These are phyloP conservation scores for Meandrina meandrites DNA, from an alignment of 92 coral and sea anemone species.

Conservation along the genomic window DNA sequence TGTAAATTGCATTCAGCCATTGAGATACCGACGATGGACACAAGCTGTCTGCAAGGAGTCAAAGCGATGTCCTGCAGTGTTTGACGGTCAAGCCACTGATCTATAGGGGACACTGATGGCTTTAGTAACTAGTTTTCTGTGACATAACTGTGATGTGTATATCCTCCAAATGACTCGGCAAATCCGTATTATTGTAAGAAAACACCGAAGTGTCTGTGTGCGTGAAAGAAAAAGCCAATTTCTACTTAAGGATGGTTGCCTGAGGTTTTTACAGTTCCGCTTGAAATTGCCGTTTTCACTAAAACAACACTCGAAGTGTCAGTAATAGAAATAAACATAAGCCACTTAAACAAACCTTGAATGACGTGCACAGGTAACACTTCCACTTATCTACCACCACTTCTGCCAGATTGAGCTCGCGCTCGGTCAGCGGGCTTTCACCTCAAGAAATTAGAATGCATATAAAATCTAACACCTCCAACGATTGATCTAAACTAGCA, in stretches of 20 bases:
- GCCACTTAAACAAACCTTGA: constrained; percentile 62
- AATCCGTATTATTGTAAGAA: neutral
- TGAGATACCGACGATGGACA: neutral
- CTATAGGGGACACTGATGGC: neutral
- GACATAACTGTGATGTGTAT: neutral
- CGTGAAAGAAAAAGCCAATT: no score
- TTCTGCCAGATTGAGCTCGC: constrained; percentile 83
- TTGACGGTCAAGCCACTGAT: neutral
- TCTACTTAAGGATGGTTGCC: no score
- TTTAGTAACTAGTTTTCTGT: neutral
- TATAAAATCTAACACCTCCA: neutral
- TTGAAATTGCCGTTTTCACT: neutral
- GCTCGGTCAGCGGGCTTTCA: constrained; percentile 82
- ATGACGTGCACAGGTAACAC: constrained; percentile 66
- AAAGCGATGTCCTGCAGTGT: neutral
- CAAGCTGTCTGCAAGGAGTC: neutral
- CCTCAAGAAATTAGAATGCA: constrained; percentile 42
- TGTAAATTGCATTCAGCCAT: neutral
- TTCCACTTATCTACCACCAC: constrained; percentile 86
- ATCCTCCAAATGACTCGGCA: neutral
- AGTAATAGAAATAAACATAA: neutral
- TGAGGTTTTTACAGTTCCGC: no score
- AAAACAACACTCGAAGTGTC: neutral
- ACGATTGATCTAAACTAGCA: neutral
- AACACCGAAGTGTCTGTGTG: no score